Conservation (phyloP, 2,797 vertebrate genomes). For the Rachycentron canadum region DNA sequence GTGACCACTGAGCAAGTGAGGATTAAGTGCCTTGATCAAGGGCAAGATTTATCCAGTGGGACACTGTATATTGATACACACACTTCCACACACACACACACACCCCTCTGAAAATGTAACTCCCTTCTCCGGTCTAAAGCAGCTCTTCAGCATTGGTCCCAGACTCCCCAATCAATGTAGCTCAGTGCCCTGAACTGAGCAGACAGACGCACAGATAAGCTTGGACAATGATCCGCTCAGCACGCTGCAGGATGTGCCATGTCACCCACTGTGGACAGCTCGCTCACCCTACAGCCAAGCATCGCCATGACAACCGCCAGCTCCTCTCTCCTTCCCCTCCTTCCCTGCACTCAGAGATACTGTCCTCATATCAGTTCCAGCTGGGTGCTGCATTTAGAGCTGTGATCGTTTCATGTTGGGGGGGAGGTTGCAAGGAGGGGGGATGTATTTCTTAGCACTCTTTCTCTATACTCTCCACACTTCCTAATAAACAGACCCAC, state of each 20-base stretch:
- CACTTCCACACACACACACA: not conserved
- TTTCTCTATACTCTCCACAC: constrained; percentile 41
- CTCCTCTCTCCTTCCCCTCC: constrained; percentile 49
- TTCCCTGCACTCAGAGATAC: constrained; percentile 65
- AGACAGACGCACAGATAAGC: constrained; percentile 60
- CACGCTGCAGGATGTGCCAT: constrained; percentile 77
- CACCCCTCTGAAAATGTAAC: constrained; percentile 25
- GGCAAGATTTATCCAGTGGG: constrained; percentile 3
- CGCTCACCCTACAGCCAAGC: constrained; percentile 62
- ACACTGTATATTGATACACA: constrained; percentile 33
- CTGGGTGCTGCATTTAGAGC: constrained; percentile 79
- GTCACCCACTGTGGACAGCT: constrained; percentile 78
- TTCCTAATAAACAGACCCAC: constrained; percentile 39
- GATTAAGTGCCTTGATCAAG: constrained; percentile 23
- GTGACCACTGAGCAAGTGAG: constrained; percentile 1
- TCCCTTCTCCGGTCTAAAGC: constrained; percentile 19
- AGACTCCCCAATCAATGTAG: constrained; percentile 67
- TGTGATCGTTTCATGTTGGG: constrained; percentile 64
- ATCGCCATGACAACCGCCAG: constrained; percentile 80
- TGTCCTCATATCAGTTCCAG: constrained; percentile 80
- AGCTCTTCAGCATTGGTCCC: constrained; percentile 57
- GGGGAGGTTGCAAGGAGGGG: constrained; percentile 21
- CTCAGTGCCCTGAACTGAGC: constrained; percentile 53
- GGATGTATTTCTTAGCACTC: constrained; percentile 31
- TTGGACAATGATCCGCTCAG: constrained; percentile 75